Percentiles rank a stretch among this genome's conserved stretches.
These are phyloP conservation scores for Parotia lawesii DNA, from an alignment of 2,113 vertebrate species.

Conservation along the genomic window DNA sequence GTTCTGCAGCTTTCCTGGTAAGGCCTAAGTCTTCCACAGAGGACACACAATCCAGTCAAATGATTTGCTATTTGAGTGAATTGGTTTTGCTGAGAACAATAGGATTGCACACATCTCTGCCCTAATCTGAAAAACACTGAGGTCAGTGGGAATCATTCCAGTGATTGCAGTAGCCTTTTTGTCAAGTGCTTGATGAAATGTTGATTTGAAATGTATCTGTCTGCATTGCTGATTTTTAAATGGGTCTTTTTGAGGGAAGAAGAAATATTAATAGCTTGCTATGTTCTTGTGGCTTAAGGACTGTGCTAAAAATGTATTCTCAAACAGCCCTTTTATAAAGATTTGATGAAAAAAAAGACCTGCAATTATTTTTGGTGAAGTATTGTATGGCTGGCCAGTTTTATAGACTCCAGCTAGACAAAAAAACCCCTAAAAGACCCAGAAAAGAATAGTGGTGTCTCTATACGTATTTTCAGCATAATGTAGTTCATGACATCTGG, in stretches of 20 bases:
- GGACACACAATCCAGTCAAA: background rate
- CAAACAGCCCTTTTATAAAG: background rate
- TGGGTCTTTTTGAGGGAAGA: background rate
- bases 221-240: background rate
- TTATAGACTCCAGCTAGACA: background rate
- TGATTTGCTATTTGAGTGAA: background rate
- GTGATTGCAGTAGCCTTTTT: background rate
- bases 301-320: background rate
- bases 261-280: background rate
- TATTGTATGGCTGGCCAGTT: background rate
- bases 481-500: background rate
- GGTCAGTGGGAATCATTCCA: background rate
- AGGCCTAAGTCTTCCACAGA: background rate
- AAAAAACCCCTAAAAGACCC: background rate
- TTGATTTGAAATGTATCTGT: background rate
- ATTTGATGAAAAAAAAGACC: background rate
- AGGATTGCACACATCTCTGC: background rate
- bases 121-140: background rate
- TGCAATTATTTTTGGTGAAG: background rate
- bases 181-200: background rate
- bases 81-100: background rate
- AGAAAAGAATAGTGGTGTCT: background rate
- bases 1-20: background rate
- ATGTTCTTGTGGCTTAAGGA: background rate
- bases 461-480: background rate